Evolutionary conservation across 2,888 invertebrate species (phyloP).

Genomic region (Scrobipalpa costella): DNA sequence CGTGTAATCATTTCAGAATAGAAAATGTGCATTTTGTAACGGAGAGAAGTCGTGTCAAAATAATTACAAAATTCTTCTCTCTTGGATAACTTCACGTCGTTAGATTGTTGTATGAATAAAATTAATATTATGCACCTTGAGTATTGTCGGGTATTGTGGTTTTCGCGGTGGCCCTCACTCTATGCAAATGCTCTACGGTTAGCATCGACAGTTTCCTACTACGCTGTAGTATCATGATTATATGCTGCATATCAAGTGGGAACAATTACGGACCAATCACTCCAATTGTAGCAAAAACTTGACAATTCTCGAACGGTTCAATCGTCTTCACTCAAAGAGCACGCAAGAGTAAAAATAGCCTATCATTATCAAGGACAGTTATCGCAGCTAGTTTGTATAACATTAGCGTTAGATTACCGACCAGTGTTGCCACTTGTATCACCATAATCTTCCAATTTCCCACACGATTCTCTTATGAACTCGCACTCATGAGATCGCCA

Average conservation of each 20-base stretch:
- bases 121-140: constrained; percentile 40
- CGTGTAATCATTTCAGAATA: constrained; percentile 43
- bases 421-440: not conserved
- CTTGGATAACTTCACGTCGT: constrained; percentile 31
- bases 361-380: not conserved
- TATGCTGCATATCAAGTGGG: constrained; percentile 6
- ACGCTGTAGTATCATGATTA: constrained; percentile 4
- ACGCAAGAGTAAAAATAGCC: constrained; percentile 6
- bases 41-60: constrained; percentile 40
- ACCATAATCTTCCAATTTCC: constrained; percentile 13
- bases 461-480: constrained; percentile 7
- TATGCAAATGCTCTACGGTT: constrained; percentile 48
- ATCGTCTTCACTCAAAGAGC: constrained; percentile 21
- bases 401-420: not conserved
- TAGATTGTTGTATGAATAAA: constrained; percentile 32
- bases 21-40: constrained; percentile 45
- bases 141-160: constrained; percentile 35
- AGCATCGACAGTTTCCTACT: constrained; percentile 46
- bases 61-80: constrained; percentile 43
- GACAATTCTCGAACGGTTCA: constrained; percentile 1
- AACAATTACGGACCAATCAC: constrained; percentile 13
- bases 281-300: constrained; percentile 14
- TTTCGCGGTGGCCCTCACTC: constrained; percentile 44
- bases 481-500: constrained; percentile 25
- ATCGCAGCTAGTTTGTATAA: not conserved